Base-by-base conservation (phyloP, 1,140 invertebrate genomes). In the Ctenoplectra terminalis region DNA sequence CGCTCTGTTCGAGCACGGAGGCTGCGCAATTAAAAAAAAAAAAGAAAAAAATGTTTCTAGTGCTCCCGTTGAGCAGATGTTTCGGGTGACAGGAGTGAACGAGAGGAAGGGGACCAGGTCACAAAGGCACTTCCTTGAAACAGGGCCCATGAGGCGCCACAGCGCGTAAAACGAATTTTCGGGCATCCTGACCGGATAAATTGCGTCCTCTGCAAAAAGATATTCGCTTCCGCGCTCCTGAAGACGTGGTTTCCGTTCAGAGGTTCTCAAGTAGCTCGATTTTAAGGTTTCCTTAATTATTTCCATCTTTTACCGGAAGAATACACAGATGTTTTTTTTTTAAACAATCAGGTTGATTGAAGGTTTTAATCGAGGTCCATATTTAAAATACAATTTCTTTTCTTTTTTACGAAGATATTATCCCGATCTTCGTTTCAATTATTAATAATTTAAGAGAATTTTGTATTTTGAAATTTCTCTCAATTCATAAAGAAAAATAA, bases 71-170 rank as follows among this genome's bases (percentile, higher is more conserved):
- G 69, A 82, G 79, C 85, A 87, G 85, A 87, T 87, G 85, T 87
- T 82, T 52, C 48, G 81, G 54, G 76, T 48, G 37, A 73, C 50
- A 34, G 66, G 48, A 69, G 31, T 23, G 60, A 63, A 63, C 31
- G 29, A 26, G 46, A 50, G 66, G 20, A 7, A 26, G 56, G 29
- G 43, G n/a, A 52, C 37, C 40, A 31, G 69, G 85, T 82, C 85
- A 79, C 85, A 78, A 86, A 82, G 83, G n/a, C n/a, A n/a, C n/a
- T 86, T 87, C 84, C 73, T 64, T 78, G 80, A 87, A 82, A 50
- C 43, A 40, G 66, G 71, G 29, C 54, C 29, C 71, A 15, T 46
- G 64, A 71, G 72, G 83, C 83, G 85, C 80, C 84, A 26, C 20
- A 23, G 20, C 71, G 56, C 70, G 84, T 78, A 80, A 87, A 86